Evolutionary conservation across 2,113 vertebrate genomes (phyloP).

Genomic region (Ornithorhynchus anatinus): DNA sequence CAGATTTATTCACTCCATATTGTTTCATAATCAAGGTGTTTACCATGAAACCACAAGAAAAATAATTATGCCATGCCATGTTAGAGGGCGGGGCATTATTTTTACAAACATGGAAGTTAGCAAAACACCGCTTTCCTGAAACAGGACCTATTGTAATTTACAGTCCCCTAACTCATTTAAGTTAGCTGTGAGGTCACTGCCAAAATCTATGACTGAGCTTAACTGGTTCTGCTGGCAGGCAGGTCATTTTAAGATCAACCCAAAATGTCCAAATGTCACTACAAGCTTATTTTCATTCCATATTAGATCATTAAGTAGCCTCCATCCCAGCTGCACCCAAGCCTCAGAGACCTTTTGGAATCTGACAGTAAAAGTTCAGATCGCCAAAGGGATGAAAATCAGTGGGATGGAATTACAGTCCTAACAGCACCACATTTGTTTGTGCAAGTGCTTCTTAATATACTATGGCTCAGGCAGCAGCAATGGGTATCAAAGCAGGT

Average conservation of each 20-base stretch:
- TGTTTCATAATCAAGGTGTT: background rate
- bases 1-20: background rate
- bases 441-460: accelerated
- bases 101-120: background rate
- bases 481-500: accelerated
- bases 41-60: background rate
- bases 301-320: background rate
- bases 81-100: background rate
- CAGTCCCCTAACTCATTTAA: background rate
- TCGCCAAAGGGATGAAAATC: background rate
- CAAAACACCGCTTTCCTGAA: background rate
- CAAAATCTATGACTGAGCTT: accelerated
- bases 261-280: too few species aligned
- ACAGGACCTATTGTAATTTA: background rate
- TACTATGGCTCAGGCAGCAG: background rate
- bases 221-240: accelerated
- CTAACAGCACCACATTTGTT: background rate
- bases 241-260: background rate
- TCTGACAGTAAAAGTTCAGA: background rate
- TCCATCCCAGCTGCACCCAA: background rate
- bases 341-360: background rate
- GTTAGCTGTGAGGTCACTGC: background rate
- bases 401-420: background rate
- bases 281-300: background rate
- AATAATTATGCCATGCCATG: background rate